These are phyloP conservation scores for Cydia strobilella DNA, from an alignment of 1,140 invertebrate genomes.

Conservation along the genomic window DNA sequence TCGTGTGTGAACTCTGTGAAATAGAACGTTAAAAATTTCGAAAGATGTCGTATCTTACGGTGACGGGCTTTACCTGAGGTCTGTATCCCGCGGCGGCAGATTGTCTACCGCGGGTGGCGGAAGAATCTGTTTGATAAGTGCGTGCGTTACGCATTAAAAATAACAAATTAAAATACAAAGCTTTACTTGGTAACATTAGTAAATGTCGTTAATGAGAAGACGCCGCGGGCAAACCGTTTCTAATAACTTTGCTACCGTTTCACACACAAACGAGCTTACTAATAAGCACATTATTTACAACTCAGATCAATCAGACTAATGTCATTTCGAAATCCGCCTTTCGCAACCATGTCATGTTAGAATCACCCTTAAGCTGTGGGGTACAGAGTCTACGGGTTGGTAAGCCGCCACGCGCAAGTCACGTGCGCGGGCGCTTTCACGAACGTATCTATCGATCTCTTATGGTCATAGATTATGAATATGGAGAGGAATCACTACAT, in stretches of 20 bases:
- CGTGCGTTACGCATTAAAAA: too few species aligned
- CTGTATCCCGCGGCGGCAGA: too few species aligned
- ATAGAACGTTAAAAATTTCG: too few species aligned
- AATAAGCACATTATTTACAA: constrained; percentile 29
- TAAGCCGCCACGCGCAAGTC: constrained; percentile 48
- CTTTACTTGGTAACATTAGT: too few species aligned
- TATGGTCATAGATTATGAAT: constrained; percentile 48
- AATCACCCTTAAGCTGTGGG: background rate
- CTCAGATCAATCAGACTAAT: constrained; percentile 29
- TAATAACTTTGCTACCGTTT: constrained; percentile 18
- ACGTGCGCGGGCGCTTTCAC: constrained; percentile 50
- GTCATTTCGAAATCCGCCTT: constrained; percentile 24
- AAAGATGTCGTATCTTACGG: too few species aligned
- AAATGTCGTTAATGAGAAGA: background rate
- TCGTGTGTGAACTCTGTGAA: too few species aligned
- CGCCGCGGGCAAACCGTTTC: background rate
- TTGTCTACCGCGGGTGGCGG: too few species aligned
- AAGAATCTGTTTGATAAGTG: too few species aligned
- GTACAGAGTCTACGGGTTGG: background rate
- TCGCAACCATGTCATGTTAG: background rate
- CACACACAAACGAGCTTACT: constrained; percentile 22
- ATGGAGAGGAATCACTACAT: constrained; percentile 44
- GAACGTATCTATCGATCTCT: constrained; percentile 46
- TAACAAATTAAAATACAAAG: too few species aligned
- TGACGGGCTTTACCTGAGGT: too few species aligned